These are phyloP conservation scores for Tachypleus tridentatus DNA, from an alignment of 1,140 invertebrate species.

Conservation along the genomic window DNA sequence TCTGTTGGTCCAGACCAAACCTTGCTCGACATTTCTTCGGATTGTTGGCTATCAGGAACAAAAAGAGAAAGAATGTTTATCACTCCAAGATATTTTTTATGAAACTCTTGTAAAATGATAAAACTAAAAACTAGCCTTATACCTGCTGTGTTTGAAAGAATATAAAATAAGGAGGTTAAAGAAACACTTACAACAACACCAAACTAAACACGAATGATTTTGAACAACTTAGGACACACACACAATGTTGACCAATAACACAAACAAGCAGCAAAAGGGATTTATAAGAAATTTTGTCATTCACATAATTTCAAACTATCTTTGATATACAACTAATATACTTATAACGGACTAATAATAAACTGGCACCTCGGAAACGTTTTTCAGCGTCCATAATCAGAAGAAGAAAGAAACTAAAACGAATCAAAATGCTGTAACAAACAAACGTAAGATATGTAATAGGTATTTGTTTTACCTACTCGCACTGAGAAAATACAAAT, in stretches of 20 bases:
- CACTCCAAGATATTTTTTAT: neutral
- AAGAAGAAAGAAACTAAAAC: conserved; percentile 14
- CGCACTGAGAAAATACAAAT: neutral
- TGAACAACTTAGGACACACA: neutral
- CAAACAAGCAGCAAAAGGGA: no score
- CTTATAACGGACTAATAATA: no score
- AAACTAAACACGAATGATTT: conserved; percentile 14
- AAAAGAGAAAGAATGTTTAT: conserved; percentile 19
- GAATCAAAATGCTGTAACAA: neutral
- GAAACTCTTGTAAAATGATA: neutral
- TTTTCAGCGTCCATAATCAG: neutral
- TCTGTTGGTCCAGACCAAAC: conserved; percentile 95
- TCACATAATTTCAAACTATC: no score
- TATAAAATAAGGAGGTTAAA: conserved; percentile 33
- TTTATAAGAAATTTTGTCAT: no score
- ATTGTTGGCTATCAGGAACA: conserved; percentile 58
- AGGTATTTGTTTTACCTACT: neutral
- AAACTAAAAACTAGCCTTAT: conserved; percentile 9
- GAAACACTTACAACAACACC: conserved; percentile 5
- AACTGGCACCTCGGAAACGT: no score
- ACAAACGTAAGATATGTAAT: neutral
- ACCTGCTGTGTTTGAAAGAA: conserved; percentile 3
- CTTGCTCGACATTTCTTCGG: conserved; percentile 98
- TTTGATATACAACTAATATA: no score
- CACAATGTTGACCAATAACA: no score